These are phyloP conservation scores for Helobdella robusta DNA, from an alignment of 2,888 invertebrate species.

Conservation along the genomic window DNA sequence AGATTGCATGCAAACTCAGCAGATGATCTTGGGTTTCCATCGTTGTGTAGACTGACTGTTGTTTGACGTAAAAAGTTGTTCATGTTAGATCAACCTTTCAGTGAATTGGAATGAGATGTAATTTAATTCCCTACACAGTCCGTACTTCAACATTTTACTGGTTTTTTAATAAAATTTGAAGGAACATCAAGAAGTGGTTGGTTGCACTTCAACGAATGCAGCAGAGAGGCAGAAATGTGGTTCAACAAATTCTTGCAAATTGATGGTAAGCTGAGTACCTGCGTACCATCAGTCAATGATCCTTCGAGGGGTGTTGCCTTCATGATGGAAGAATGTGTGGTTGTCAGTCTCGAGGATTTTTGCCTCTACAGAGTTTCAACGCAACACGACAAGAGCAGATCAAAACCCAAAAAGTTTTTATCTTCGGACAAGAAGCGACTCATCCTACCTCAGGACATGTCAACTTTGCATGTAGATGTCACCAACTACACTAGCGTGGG, in stretches of 20 bases:
- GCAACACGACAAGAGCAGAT: constrained; percentile 47
- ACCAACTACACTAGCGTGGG: constrained; percentile 67
- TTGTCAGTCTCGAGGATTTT: constrained; percentile 82
- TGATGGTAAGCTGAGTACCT: not conserved
- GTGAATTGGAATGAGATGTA: no score
- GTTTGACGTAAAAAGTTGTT: no score
- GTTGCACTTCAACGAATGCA: constrained; percentile 67
- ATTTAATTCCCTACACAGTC: no score
- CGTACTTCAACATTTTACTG: no score
- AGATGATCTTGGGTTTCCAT: no score
- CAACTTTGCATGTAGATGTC: constrained; percentile 86
- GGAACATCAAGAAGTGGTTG: constrained; percentile 78
- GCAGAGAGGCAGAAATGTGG: constrained; percentile 65
- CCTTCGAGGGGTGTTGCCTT: not conserved
- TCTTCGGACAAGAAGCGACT: constrained; percentile 59
- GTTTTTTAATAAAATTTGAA: constrained; percentile 32
- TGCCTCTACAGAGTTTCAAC: constrained; percentile 61
- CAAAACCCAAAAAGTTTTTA: constrained; percentile 65
- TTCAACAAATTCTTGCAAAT: constrained; percentile 67
- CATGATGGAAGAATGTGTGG: constrained; percentile 81
- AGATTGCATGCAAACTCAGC: not conserved
- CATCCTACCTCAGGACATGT: constrained; percentile 76
- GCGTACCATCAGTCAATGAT: not conserved
- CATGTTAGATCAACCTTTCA: no score
- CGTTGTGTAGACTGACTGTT: no score